Evolutionary conservation across 1,140 invertebrate species (phyloP).

Genomic region (Uloborus diversus): DNA sequence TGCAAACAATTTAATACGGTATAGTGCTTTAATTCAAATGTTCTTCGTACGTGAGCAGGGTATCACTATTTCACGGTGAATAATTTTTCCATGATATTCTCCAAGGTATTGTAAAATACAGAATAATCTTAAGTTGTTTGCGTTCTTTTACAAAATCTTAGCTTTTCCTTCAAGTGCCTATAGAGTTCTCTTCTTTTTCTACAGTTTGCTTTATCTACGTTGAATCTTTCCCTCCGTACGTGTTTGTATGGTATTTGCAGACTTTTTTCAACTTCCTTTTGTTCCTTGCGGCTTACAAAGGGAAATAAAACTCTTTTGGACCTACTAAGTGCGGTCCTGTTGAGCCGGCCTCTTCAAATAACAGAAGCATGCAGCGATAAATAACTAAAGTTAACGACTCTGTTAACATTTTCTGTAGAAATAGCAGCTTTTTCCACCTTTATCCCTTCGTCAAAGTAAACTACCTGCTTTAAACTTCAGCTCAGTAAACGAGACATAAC

Average conservation of each 20-base stretch:
- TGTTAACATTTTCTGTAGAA: slow-evolving; percentile 43
- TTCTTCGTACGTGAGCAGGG: no score
- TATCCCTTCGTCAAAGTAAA: neutral
- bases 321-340: slow-evolving; percentile 38
- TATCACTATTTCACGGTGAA: no score
- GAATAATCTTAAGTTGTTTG: slow-evolving; percentile 49
- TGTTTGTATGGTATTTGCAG: slow-evolving; percentile 44
- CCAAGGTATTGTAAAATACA: no score
- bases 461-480: slow-evolving; percentile 31
- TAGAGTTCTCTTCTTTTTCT: slow-evolving; percentile 20
- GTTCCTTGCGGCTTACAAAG: slow-evolving; percentile 20
- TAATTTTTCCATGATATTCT: no score
- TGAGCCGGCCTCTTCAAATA: slow-evolving; percentile 46
- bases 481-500: slow-evolving; percentile 35
- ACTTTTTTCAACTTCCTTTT: slow-evolving; percentile 29
- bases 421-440: slow-evolving; percentile 25
- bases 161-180: slow-evolving; percentile 48
- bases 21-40: no score
- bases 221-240: slow-evolving; percentile 15
- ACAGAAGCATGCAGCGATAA: slow-evolving; percentile 38
- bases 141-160: slow-evolving; percentile 49
- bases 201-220: slow-evolving; percentile 18
- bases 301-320: slow-evolving; percentile 37
- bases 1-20: no score
- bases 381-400: slow-evolving; percentile 54